Evolutionary conservation across 2,113 vertebrate species (phyloP).

Genomic region (Mus pahari): DNA sequence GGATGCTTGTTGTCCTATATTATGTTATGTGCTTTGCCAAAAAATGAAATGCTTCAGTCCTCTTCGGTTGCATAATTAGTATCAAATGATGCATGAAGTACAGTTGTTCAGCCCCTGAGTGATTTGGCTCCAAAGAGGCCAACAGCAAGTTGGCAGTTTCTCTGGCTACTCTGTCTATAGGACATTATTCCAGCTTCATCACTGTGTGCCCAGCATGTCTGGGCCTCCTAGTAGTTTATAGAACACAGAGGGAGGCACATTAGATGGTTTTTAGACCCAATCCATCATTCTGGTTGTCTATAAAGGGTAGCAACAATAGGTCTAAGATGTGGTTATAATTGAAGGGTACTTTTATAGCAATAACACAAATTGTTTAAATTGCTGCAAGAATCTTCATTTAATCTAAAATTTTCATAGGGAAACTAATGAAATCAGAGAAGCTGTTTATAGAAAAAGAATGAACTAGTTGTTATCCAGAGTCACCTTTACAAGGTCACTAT

Average conservation of each 20-base stretch:
- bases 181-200: constrained; percentile 67
- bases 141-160: constrained; percentile 47
- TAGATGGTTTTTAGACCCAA: constrained; percentile 42
- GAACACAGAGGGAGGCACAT: not conserved
- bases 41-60: constrained; percentile 48
- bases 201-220: constrained; percentile 51
- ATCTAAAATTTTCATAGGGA: constrained; percentile 7
- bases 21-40: constrained; percentile 50
- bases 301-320: not conserved
- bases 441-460: not conserved
- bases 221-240: constrained; percentile 47
- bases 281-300: constrained; percentile 5
- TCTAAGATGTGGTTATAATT: constrained; percentile 39
- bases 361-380: constrained; percentile 38
- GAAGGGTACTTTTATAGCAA: constrained; percentile 18
- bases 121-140: constrained; percentile 67
- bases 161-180: constrained; percentile 51
- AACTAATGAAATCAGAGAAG: constrained; percentile 26
- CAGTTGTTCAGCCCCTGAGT: constrained; percentile 66
- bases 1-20: constrained; percentile 52
- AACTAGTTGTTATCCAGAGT: not conserved
- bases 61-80: constrained; percentile 73
- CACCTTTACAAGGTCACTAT: not conserved
- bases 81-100: constrained; percentile 60
- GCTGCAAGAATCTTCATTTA: not conserved